Evolutionary conservation across 2,797 vertebrate genomes (phyloP).

Genomic region (Micrastur ruficollis): DNA sequence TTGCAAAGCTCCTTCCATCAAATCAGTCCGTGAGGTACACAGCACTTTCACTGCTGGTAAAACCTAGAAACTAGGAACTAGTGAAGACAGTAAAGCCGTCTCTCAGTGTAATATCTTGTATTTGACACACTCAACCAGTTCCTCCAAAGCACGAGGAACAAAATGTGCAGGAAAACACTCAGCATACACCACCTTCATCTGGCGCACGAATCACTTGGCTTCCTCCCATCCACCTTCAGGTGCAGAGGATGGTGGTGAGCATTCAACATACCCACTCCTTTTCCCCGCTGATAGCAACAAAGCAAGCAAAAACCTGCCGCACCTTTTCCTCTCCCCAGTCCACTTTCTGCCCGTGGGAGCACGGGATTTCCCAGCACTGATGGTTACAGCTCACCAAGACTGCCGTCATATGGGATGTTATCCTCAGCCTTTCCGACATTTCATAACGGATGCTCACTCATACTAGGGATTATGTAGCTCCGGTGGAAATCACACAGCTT

Average conservation of each 20-base stretch:
- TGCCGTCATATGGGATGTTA: accelerated
- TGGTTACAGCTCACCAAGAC: background rate
- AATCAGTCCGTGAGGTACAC: slow-evolving; percentile 27
- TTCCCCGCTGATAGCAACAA: background rate
- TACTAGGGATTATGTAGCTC: background rate
- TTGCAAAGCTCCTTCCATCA: slow-evolving; percentile 56
- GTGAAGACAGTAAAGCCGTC: slow-evolving; percentile 12
- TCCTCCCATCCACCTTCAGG: background rate
- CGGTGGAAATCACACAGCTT: background rate
- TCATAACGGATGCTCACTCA: background rate
- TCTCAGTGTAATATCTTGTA: background rate
- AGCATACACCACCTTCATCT: background rate
- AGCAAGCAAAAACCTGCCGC: accelerated
- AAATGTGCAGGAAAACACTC: accelerated
- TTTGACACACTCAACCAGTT: slow-evolving; percentile 37
- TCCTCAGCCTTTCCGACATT: background rate
- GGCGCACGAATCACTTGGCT: background rate
- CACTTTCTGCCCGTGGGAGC: background rate
- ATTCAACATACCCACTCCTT: background rate
- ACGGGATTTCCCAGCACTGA: background rate
- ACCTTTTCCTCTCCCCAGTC: background rate
- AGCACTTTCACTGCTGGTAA: background rate
- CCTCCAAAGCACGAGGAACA: background rate
- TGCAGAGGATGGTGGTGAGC: background rate
- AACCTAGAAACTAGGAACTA: slow-evolving; percentile 3